These are phyloP conservation scores for Latheticus oryzae DNA, from an alignment of 2,888 invertebrate genomes.

Conservation along the genomic window DNA sequence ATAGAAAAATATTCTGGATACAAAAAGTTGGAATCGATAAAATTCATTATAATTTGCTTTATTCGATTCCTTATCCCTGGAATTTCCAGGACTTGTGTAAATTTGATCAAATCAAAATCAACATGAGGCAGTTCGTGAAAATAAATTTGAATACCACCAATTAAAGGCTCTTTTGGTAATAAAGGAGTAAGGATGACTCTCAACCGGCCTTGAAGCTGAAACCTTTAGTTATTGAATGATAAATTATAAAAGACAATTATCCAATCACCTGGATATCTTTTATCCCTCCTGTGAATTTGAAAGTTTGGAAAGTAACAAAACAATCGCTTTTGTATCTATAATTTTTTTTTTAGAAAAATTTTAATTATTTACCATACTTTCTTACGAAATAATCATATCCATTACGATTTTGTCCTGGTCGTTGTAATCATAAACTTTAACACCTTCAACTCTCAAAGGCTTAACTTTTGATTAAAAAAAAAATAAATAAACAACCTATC, in stretches of 20 bases:
- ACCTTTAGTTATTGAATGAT: too few species aligned
- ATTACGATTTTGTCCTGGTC: constrained; percentile 96
- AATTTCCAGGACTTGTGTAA: constrained; percentile 94
- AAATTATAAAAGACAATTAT: constrained; percentile 10
- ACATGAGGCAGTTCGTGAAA: constrained; percentile 96
- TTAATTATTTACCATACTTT: too few species aligned
- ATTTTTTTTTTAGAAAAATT: too few species aligned
- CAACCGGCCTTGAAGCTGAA: constrained; percentile 78
- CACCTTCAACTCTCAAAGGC: constrained; percentile 93
- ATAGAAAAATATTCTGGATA: constrained; percentile 95
- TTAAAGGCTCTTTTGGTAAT: constrained; percentile 87
- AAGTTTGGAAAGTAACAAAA: constrained; percentile 89
- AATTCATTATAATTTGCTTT: constrained; percentile 28
- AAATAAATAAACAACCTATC: constrained; percentile 5
- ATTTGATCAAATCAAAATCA: constrained; percentile 96
- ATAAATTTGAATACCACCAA: constrained; percentile 96
- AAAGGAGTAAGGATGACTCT: constrained; percentile 95
- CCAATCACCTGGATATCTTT: constrained; percentile 79
- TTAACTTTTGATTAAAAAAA: constrained; percentile 58
- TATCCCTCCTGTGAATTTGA: constrained; percentile 84
- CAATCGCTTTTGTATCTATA: constrained; percentile 95
- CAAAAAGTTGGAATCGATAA: constrained; percentile 79
- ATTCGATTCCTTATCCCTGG: constrained; percentile 72
- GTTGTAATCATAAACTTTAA: constrained; percentile 95
- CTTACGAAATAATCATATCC: constrained; percentile 94